Evolutionary conservation across 2,797 vertebrate genomes (phyloP), one percentile per base, ranked within the genome.

Genomic region (Lagorchestes hirsutus): DNA sequence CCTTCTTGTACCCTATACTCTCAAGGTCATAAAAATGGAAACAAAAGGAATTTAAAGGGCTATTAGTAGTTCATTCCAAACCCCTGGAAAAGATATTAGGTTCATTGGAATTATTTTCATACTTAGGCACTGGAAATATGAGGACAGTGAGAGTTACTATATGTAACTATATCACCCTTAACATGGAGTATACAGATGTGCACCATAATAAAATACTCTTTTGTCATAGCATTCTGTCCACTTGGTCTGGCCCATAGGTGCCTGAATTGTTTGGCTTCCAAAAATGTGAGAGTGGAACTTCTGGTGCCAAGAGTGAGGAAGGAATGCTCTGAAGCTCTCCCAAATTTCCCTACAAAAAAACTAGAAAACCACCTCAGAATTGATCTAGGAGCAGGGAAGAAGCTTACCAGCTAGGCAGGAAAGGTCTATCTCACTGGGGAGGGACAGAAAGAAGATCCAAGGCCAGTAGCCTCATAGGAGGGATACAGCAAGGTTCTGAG

Each of bases 11-110:
- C 40, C 18, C 6, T 46, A 22, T 34, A 29, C 11, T 13, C 12
- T 29, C 55, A 5, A 52, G 92, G 55, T 67, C 96, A 96, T 96
- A 96, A 95, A 96, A 62, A 98, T 96, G 93, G 59, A 10, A 97
- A 98, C 54, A 94, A 98, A 97, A 98, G 58, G 28, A 96, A 94
- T 91, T 52, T 50, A 93, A 95, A 54, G 31, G 97, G 56, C 28
- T 55, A 95, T 94, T 94, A 18, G 29, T 54, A 22, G 34, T 91
- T 93, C 5, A 3, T 93, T 67, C 96, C 4, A 34, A 82, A 93
- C 95, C 97, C 95, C 91, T 2, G 90, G 92, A 95, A 82, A 59
- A 0, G 2, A 27, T 94, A 52, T 87, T 95, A 95, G 92, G 12
- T 24, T 74, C 57, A 55, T 58, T 94, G 62, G 90, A 95, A 34